Base-by-base conservation (phyloP, 2,113 vertebrate species). In the Anolis carolinensis region DNA sequence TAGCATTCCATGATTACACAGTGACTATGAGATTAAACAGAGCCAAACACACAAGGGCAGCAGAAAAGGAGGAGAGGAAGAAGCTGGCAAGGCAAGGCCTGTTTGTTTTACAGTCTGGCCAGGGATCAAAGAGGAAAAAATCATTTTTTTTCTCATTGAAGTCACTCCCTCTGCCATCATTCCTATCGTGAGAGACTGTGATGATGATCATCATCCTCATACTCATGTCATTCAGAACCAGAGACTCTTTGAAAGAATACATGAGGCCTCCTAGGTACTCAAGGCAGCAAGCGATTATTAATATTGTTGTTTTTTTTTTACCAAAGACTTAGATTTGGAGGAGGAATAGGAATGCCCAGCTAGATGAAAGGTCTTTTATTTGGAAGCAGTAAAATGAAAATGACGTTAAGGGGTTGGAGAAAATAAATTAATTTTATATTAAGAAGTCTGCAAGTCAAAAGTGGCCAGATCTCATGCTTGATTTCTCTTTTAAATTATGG, bases 1-100 rank as follows among this genome's bases (percentile, higher is more conserved):
- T 25, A 59, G 30, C 32, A 16, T 79, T 79, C 71, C 20, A 25
- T 36, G 65, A 20, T 21, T 78, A 23, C 9, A 52, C 8, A 25
- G 27, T n/a, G 48, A 48, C 70, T 55, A 2, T 85, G 84, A 79
- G 84, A 79, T 30, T 85, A 67, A 85, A 52, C 84, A 85, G 83
- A 79, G 34, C 48, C 36, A 81, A 48, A 8, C 16, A 73, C 23
- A 81, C 25, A 67, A 67, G 25, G 83, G 23, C n/a, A 68, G 39
- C 7, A 2, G 63, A 65, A 48, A 16, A 83, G 32, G 63, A 70
- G 30, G 65, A 70, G 63, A n/a, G 75, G 27, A 79, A 27, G 68
- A 44, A 79, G 67, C 84, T 59, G 32, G 71, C 25, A 55, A 85
- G 75, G 25, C 83, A 71, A 21, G 1, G 11, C 79, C 62, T 36